These are phyloP conservation scores for Erebia epiphron DNA, from an alignment of 2,888 invertebrate genomes.

Conservation along the genomic window DNA sequence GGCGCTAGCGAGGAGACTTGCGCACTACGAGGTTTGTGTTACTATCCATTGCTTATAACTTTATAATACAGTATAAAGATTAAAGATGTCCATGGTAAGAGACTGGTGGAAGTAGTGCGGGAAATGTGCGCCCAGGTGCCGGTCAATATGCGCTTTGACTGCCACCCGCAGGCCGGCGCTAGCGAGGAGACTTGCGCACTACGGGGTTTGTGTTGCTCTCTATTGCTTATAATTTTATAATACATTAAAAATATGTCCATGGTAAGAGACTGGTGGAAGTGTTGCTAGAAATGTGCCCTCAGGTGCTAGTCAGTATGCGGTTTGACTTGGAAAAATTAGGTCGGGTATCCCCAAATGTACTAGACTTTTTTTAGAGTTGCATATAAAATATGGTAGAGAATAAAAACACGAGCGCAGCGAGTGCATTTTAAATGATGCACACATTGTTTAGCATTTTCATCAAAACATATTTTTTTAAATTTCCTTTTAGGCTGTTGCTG, in stretches of 20 bases:
- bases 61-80: too few species aligned
- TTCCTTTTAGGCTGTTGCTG: slow-evolving; percentile 85
- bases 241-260: too few species aligned
- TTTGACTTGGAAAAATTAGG: slow-evolving; percentile 80
- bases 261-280: slow-evolving; percentile 58
- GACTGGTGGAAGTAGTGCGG: slow-evolving; percentile 55
- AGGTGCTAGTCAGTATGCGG: slow-evolving; percentile 72
- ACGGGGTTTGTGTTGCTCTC: slow-evolving; percentile 69
- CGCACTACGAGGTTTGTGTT: slow-evolving; percentile 77
- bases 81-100: too few species aligned
- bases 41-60: background rate
- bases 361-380: too few species aligned
- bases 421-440: too few species aligned
- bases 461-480: background rate
- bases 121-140: too few species aligned
- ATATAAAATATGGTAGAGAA: too few species aligned
- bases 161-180: slow-evolving; percentile 84
- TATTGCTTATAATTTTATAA: too few species aligned
- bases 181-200: slow-evolving; percentile 80
- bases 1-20: slow-evolving; percentile 80
- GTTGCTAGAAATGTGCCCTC: slow-evolving; percentile 67
- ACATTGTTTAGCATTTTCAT: too few species aligned
- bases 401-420: too few species aligned
- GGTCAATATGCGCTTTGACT: slow-evolving; percentile 85
- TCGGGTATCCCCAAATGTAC: too few species aligned